phyloP scores from a whole-genome alignment of 2,888 invertebrate species.

The Smittia sp. region DNA sequence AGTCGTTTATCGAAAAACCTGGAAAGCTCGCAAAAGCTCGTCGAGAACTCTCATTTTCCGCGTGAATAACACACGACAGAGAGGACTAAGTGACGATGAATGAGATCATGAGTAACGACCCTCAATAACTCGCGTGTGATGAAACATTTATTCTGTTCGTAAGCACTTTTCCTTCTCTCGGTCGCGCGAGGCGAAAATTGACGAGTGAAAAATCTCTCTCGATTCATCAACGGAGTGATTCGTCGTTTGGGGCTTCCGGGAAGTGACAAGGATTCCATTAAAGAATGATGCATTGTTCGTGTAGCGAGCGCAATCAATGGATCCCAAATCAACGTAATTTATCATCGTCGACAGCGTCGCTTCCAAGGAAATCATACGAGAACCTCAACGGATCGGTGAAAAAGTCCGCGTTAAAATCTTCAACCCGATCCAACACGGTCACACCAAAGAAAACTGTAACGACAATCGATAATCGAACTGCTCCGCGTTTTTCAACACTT shows the following conservation, averaged over 20 bases:
- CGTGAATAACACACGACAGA: neutral
- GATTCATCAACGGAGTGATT: neutral
- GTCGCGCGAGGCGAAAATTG: neutral
- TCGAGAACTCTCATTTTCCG: neutral
- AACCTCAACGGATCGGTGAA: neutral
- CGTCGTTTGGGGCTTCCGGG: neutral
- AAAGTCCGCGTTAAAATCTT: constrained; percentile 34
- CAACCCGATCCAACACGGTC: constrained; percentile 10
- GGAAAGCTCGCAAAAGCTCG: neutral
- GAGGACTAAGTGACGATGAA: neutral
- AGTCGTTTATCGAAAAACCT: neutral
- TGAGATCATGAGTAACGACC: constrained; percentile 1
- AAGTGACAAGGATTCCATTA: neutral
- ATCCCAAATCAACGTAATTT: constrained; percentile 37
- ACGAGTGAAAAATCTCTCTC: neutral
- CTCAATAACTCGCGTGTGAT: constrained; percentile 15
- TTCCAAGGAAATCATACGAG: constrained; percentile 33
- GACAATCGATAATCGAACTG: constrained; percentile 3
- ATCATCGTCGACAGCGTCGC: constrained; percentile 33
- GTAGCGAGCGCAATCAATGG: constrained; percentile 37
- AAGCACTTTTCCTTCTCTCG: constrained; percentile 18
- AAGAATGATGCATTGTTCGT: constrained; percentile 40
- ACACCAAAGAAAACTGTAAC: constrained; percentile 36
- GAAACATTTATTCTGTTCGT: constrained; percentile 13
- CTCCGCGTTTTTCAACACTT: constrained; percentile 24